These are phyloP conservation scores for Myotis myotis DNA, from an alignment of 2,797 vertebrate species.

Conservation along the genomic window DNA sequence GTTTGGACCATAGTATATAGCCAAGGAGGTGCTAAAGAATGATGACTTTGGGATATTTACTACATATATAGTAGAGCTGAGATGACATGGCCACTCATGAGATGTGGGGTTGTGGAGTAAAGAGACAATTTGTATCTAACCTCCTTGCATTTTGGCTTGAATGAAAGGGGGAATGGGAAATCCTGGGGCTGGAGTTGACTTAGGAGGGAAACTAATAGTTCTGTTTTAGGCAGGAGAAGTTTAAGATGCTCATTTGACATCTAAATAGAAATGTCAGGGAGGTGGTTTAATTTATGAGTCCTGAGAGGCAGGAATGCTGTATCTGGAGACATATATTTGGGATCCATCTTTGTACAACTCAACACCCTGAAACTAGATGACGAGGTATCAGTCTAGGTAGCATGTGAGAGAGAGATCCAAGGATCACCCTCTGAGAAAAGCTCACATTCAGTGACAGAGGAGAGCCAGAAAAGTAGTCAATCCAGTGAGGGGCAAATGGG, in stretches of 20 bases:
- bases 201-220: not conserved
- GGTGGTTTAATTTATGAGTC: not conserved
- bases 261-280: not conserved
- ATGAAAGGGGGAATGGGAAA: not conserved
- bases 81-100: not conserved
- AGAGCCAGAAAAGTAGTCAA: not conserved
- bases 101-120: not conserved
- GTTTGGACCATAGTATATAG: not conserved
- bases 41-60: not conserved
- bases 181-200: not conserved
- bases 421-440: not conserved
- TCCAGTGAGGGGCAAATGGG: not conserved
- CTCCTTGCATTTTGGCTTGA: not conserved
- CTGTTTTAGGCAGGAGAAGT: not conserved
- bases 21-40: not conserved
- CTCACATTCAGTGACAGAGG: not conserved
- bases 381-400: not conserved
- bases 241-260: not conserved
- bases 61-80: not conserved
- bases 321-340: not conserved
- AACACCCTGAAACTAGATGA: not conserved
- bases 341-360: not conserved
- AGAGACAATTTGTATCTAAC: not conserved
- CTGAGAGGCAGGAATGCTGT: not conserved
- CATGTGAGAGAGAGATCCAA: not conserved